Base-by-base conservation (phyloP, 2,888 invertebrate genomes). In the Trimorus sp. region DNA sequence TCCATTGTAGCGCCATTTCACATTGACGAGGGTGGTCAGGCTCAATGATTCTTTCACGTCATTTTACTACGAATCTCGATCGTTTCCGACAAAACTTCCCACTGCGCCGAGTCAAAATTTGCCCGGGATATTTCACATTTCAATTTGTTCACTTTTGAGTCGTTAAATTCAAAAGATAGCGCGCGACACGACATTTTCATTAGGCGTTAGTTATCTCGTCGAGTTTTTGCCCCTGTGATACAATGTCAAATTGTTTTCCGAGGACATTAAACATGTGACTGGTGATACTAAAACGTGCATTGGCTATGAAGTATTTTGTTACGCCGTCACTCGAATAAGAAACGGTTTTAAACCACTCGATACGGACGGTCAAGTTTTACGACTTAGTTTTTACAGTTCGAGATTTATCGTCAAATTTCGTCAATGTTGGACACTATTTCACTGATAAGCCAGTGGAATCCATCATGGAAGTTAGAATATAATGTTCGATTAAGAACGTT, bases 1-100 rank as follows among this genome's bases (percentile, higher is more conserved):
- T 54, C 82, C 79, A 86, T 89, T 88, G 87, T 88, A 83, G 82
- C 86, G 86, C 86, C 82, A 74, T 84, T 84, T 81, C 74, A 65
- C 79, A 82, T 84, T 83, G 68, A 84, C 82, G 78, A 80, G 75
- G 81, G 83, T 79, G 85, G 84, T 82, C 85, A 66, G 56, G 62
- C 65, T 68, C 54, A 51, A 59, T 79, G 77, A 81, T 48, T 77
- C 65, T 77, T 75, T 80, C 58, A 40, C 54, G 51, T 74, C 77
- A 54, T 70, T 75, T 77, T 75, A 68, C 78, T 73, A 63, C 51
- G 77, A 83, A 76, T 51, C 66, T 58, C 62, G 49, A 45, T 8
- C 15, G 59, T 78, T 68, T 79, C 82, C 66, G 70, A 84, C 79
- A 79, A 82, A 85, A 83, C 74, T 48, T 76, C 79, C 66, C 73